Conservation (phyloP, 2,113 vertebrate genomes). For the Sarotherodon lohbergeri region DNA sequence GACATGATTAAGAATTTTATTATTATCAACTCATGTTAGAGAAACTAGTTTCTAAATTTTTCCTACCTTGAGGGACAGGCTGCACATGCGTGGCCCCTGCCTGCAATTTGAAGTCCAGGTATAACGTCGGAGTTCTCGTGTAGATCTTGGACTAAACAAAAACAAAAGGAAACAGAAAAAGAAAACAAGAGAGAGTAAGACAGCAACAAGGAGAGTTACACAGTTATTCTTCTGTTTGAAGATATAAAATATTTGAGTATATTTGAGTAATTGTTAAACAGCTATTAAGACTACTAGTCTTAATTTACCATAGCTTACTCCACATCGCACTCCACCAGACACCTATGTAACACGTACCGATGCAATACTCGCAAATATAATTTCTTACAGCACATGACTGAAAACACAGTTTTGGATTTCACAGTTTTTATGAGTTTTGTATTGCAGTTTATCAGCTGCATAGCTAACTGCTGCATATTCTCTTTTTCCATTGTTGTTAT, state of each 20-base stretch:
- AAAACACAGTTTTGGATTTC: background rate
- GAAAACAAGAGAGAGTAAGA: background rate
- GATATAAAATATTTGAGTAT: background rate
- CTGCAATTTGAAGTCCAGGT: constrained; percentile 75
- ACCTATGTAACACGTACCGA: background rate
- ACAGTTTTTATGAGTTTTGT: background rate
- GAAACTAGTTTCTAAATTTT: background rate
- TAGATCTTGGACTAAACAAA: constrained; percentile 72
- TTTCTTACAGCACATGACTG: background rate
- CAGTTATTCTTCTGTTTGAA: background rate
- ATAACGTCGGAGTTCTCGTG: constrained; percentile 76
- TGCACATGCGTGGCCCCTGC: constrained; percentile 62
- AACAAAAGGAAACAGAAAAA: background rate
- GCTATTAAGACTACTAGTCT: background rate
- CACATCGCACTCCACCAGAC: background rate
- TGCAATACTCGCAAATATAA: background rate
- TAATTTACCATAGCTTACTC: background rate
- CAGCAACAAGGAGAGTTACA: background rate
- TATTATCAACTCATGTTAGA: background rate
- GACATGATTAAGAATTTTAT: background rate
- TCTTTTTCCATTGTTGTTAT: background rate
- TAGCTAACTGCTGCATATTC: background rate
- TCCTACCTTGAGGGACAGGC: constrained; percentile 64
- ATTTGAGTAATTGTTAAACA: background rate
- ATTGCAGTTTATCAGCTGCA: background rate